Evolutionary conservation across 2,888 invertebrate genomes (phyloP).

Genomic region (Azorinus chamasolen): DNA sequence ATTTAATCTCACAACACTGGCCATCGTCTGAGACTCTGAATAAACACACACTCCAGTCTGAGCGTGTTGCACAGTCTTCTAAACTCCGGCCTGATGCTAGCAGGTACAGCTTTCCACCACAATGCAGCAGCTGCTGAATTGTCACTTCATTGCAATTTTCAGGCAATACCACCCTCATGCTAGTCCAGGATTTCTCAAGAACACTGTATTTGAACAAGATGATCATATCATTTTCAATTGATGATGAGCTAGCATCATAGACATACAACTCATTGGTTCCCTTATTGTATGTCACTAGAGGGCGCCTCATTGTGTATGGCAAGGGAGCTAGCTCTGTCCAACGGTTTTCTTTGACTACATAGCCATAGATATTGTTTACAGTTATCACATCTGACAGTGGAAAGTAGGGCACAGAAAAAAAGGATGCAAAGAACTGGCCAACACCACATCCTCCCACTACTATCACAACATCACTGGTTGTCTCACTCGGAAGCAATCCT

Average conservation of each 20-base stretch:
- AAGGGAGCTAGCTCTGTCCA: conserved; percentile 77
- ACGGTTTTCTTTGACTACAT: conserved; percentile 71
- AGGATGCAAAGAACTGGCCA: conserved; percentile 64
- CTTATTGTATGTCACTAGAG: conserved; percentile 64
- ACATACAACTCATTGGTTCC: conserved; percentile 65
- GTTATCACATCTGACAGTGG: conserved; percentile 67
- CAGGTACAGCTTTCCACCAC: conserved; percentile 64
- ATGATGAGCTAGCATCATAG: conserved; percentile 58
- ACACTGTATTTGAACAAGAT: conserved; percentile 66
- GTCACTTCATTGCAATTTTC: conserved; percentile 58
- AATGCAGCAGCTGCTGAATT: conserved; percentile 62
- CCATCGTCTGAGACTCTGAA: conserved; percentile 63
- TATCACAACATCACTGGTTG: conserved; percentile 68
- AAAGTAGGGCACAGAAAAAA: conserved; percentile 62
- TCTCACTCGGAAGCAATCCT: conserved; percentile 63
- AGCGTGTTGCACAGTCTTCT: conserved; percentile 10
- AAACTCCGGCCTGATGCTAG: conserved; percentile 57
- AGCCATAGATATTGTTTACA: conserved; percentile 70
- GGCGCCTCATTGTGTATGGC: conserved; percentile 70
- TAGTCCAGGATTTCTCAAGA: conserved; percentile 69
- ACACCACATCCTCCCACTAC: conserved; percentile 72
- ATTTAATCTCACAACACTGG: conserved; percentile 55
- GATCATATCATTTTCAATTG: conserved; percentile 36
- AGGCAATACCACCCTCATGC: conserved; percentile 60
- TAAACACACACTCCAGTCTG: conserved; percentile 60